Base-by-base conservation (phyloP, 1,140 invertebrate genomes). In the Teleogryllus occipitalis region DNA sequence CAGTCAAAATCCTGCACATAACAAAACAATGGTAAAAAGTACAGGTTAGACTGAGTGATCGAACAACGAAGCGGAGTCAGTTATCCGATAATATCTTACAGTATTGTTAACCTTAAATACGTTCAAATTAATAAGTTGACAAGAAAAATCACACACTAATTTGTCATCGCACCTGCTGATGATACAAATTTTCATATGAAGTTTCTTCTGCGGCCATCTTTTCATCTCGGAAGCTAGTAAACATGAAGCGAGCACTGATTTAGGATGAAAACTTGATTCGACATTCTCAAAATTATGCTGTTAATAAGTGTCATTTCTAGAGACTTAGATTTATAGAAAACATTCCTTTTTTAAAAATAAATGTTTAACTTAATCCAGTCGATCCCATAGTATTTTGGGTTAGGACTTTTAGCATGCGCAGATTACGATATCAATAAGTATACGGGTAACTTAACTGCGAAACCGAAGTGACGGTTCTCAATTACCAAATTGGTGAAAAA, bases 121-220 rank as follows among this genome's bases (percentile, higher is more conserved):
- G 15, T 6, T 47, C n/a, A 8, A 77, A 48, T 47, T 48, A 14
- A 47, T 1, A 77, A 65, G 22, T 48, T 47, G 14, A 47, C 22
- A 8, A 77, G 21, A 48, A 65, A 72, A 65, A 18, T 65, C 54
- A 65, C 0, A 18, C 54, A 65, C 18, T 65, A 65, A 18, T 47
- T 48, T 10, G 15, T 65, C 4, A 22, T 48, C 77, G 48, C 49
- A 78, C 77, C 77, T 78, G 77, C 48, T 78, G 77, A n/a, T 78
- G 47, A 27, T 27, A 72, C 49, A 78, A 14, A 18, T 65, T 72
- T 27, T 78, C 77, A 18, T 78, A 72, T 4, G 77, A 72, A 49
- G n/a, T 10, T 27, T 78, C 77, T 27, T 78, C 48, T 12, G 49
- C 77, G 21, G 77, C 49, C 77, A 78, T 78, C 27, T 27, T 65